These are phyloP conservation scores for Strix uralensis DNA, from an alignment of 2,113 vertebrate genomes.

Conservation along the genomic window DNA sequence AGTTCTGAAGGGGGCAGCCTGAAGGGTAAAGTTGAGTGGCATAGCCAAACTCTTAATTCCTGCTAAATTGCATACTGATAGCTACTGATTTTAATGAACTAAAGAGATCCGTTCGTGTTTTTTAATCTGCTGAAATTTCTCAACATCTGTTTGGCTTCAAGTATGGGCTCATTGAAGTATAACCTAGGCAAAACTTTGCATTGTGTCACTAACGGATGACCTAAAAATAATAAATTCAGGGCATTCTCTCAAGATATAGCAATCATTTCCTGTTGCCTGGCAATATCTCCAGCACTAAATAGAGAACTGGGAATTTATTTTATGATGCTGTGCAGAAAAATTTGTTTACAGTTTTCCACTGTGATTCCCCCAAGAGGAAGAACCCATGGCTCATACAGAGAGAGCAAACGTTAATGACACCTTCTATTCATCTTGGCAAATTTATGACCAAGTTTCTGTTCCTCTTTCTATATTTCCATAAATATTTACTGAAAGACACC, in stretches of 20 bases:
- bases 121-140: background rate
- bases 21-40: background rate
- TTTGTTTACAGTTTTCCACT: slow-evolving; percentile 46
- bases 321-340: slow-evolving; percentile 46
- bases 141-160: background rate
- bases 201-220: background rate
- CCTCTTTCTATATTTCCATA: slow-evolving; percentile 1
- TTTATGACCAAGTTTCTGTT: slow-evolving; percentile 43
- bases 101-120: background rate
- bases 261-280: slow-evolving; percentile 54
- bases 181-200: background rate
- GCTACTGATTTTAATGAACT: background rate
- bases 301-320: slow-evolving; percentile 40
- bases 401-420: background rate
- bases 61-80: background rate
- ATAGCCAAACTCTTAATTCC: background rate
- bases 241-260: slow-evolving; percentile 10
- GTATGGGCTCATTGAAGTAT: background rate
- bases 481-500: background rate
- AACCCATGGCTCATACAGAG: background rate
- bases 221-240: slow-evolving; percentile 33
- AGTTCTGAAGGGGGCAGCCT: background rate
- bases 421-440: slow-evolving; percentile 27
- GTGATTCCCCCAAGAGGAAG: slow-evolving; percentile 48
- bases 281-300: background rate